A percentile compares a stretch with the other conserved stretches of the same genome.
Evolutionary conservation across 2,888 invertebrate genomes (phyloP).

Genomic region (Choreutis nemorana): DNA sequence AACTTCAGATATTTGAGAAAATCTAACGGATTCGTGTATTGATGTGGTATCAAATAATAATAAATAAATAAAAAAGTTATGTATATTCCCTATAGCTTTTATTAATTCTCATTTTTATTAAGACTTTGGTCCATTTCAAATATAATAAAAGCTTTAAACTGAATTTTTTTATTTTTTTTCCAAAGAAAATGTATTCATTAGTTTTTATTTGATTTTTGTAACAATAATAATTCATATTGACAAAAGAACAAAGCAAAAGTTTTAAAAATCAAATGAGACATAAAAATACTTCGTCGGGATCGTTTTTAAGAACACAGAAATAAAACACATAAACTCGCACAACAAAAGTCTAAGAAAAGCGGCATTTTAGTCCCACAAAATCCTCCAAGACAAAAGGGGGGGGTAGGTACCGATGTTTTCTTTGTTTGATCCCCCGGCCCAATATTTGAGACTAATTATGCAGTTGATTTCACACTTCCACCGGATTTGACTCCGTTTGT

Average conservation of each 20-base stretch:
- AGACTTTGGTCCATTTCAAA: too few relatives aligned
- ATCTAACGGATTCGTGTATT: too few relatives aligned
- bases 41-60: too few relatives aligned
- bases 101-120: too few relatives aligned
- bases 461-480: conserved; percentile 49
- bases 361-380: conserved; percentile 27
- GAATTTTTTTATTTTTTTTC: too few relatives aligned
- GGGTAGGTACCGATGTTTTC: conserved; percentile 42
- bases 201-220: conserved; percentile 2
- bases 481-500: conserved; percentile 25
- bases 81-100: too few relatives aligned
- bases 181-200: too few relatives aligned
- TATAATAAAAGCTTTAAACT: too few relatives aligned
- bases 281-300: conserved; percentile 9
- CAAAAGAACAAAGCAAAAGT: conserved; percentile 7
- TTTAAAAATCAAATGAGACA: conserved; percentile 10
- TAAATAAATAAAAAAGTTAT: too few relatives aligned
- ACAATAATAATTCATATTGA: background rate
- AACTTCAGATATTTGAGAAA: too few relatives aligned
- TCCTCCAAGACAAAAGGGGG: conserved; percentile 31
- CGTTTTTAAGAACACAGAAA: conserved; percentile 2
- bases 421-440: conserved; percentile 41
- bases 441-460: conserved; percentile 51
- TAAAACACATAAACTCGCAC: conserved; percentile 17
- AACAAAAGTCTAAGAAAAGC: conserved; percentile 18